Base-by-base conservation (phyloP, 2,113 vertebrate species). In the Phaethon lepturus region DNA sequence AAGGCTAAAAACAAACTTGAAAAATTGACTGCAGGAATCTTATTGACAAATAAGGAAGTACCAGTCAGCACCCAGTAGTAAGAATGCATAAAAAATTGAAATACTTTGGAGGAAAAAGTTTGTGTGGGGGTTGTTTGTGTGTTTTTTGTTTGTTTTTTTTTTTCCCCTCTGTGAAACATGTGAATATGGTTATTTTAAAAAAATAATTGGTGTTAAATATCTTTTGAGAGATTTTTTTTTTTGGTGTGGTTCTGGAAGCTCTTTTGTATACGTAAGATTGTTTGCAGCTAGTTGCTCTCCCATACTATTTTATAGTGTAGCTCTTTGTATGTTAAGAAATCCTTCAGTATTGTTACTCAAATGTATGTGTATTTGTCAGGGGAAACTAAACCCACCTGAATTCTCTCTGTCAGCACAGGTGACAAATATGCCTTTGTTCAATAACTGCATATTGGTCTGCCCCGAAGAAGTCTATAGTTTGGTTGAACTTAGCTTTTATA, bases 31-130 rank as follows among this genome's bases (percentile, higher is more conserved):
- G 28, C 6, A 42, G 33, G 13, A 29, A 1, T 22, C 14, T 58
- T 78, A 44, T 5, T 75, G 25, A 58, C 17, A 71, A 53, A 28
- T 31, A 64, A n/a, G 8, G 5, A 40, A 29, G 8, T 13, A 86
- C 7, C 3, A 49, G 9, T 44, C 24, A 86, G 12, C 19, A 42
- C 5, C 8, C 2, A 33, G 5, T 28, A 47, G 19, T 53, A 79
- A 22, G 3, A 9, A 25, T 0, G 1, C 17, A 9, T 24, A 3
- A 86, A 66, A 72, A 69, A 18, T 19, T 73, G 8, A 64, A 86
- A 67, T 28, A 3, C 4, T 64, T 68, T 87, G 12, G 6, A 31
- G 7, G 64, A 71, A 53, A n/a, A 0, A 0, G 6, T 19, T 10
- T 25, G 7, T 31, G 38, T 38, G 38, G 38, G 38, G 38, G n/a